Conservation (phyloP, 2,888 invertebrate species). For the Noctua comes region DNA sequence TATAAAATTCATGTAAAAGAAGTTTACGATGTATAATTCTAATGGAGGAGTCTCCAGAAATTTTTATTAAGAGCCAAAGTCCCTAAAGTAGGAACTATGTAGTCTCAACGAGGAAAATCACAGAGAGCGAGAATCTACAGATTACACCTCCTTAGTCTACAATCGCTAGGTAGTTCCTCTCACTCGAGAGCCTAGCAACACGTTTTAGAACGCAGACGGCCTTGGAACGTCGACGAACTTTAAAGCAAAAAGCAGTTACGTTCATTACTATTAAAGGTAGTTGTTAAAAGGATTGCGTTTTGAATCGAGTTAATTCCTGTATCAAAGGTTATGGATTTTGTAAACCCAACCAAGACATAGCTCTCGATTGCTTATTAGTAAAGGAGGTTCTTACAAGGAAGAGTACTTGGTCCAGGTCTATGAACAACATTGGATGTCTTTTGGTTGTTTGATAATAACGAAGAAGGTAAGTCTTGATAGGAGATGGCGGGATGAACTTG, state of each 20-base stretch:
- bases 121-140: background rate
- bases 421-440: background rate
- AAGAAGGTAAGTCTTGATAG: background rate
- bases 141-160: background rate
- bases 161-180: conserved; percentile 12
- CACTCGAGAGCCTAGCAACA: conserved; percentile 46
- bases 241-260: conserved; percentile 12
- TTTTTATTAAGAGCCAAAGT: background rate
- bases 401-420: background rate
- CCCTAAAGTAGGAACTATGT: background rate
- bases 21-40: background rate
- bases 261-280: background rate
- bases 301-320: background rate
- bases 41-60: background rate
- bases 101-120: background rate
- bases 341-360: background rate
- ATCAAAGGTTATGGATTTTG: background rate
- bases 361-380: background rate
- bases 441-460: background rate
- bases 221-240: conserved; percentile 42
- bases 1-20: background rate
- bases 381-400: background rate
- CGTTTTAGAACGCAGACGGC: conserved; percentile 44
- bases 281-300: background rate
- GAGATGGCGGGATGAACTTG: background rate